Evolutionary conservation across 1,140 invertebrate species (phyloP).

Genomic region (Hyles vespertilio): DNA sequence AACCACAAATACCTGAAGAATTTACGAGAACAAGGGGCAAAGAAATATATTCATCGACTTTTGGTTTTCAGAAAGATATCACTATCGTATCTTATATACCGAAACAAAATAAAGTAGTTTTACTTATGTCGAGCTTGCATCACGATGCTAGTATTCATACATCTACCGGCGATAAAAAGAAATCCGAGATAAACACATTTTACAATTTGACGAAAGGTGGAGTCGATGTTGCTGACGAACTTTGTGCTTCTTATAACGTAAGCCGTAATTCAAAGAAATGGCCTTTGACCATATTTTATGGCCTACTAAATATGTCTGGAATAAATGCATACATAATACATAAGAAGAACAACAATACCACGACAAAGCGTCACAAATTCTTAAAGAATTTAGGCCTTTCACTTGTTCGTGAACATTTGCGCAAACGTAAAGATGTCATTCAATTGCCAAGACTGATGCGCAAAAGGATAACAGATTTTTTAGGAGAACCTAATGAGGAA

Average conservation of each 20-base stretch:
- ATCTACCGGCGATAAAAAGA: neutral
- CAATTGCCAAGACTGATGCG: too few relatives aligned
- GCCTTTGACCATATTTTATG: slow-evolving; percentile 42
- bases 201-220: neutral
- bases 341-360: too few relatives aligned
- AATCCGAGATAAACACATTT: neutral
- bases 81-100: neutral
- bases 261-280: slow-evolving; percentile 29
- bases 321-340: slow-evolving; percentile 11
- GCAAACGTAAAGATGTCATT: too few relatives aligned
- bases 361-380: too few relatives aligned
- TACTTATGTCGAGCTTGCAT: neutral
- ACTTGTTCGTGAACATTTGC: too few relatives aligned
- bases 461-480: too few relatives aligned
- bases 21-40: neutral
- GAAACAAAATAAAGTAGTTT: neutral
- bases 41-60: slow-evolving; percentile 25
- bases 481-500: too few relatives aligned
- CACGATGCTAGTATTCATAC: neutral
- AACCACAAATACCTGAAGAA: neutral
- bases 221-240: slow-evolving; percentile 26
- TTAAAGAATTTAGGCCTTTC: too few relatives aligned
- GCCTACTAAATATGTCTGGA: slow-evolving; percentile 38
- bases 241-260: slow-evolving; percentile 38
- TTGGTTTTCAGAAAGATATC: neutral